Percentiles rank a stretch among this genome's conserved stretches.
phyloP scores from a whole-genome alignment of 2,113 vertebrate species.

The Anser brachyrhynchus region DNA sequence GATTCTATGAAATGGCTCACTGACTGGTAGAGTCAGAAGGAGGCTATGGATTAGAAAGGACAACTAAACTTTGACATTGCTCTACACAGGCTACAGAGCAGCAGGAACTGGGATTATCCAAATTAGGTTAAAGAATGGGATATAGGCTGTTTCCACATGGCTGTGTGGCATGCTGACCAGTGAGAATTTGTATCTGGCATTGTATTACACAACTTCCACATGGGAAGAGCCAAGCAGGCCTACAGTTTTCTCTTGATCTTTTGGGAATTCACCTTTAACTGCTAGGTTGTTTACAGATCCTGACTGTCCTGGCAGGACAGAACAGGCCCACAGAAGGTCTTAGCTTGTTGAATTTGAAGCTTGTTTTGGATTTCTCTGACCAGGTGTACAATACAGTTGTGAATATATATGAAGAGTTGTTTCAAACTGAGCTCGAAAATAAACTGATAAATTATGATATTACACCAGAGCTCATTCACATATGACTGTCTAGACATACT shows the following conservation, averaged over 20 bases:
- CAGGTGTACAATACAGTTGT: neutral
- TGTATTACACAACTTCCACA: neutral
- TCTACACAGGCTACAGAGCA: neutral
- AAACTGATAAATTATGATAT: neutral
- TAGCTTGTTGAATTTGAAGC: neutral
- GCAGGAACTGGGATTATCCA: neutral
- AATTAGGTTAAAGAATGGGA: neutral
- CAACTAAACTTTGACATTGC: too few species aligned
- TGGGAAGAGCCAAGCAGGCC: neutral
- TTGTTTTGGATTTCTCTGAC: neutral
- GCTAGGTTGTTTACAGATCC: neutral
- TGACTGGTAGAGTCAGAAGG: too few species aligned
- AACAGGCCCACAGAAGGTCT: neutral
- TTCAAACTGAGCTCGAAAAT: neutral
- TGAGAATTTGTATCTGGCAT: neutral
- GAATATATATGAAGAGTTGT: neutral
- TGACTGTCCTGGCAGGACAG: neutral
- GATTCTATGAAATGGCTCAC: too few species aligned
- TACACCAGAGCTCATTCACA: neutral
- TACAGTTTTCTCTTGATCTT: neutral
- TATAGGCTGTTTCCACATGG: neutral
- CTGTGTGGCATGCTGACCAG: neutral
- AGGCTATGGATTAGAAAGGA: too few species aligned
- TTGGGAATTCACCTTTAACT: neutral
- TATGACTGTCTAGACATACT: neutral